Conservation (phyloP, 2,888 invertebrate genomes). For the Latheticus oryzae region DNA sequence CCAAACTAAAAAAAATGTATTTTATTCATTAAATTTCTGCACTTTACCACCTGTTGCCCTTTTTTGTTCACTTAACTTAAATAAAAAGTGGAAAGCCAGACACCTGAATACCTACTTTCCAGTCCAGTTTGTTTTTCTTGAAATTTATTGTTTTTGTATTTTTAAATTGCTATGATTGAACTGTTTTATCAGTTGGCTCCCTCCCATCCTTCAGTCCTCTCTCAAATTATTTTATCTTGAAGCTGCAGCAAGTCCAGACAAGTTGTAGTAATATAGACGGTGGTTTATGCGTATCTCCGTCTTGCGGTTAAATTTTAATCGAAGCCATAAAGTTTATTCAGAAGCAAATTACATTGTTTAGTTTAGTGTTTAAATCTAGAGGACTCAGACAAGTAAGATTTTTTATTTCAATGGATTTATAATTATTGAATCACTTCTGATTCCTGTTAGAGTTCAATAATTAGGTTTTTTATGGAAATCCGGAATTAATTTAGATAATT, state of each 20-base stretch:
- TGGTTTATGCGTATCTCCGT: slow-evolving; percentile 6
- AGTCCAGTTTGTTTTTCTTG: slow-evolving; percentile 2
- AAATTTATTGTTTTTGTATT: slow-evolving; percentile 18
- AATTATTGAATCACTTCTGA: too few species aligned
- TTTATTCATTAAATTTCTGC: slow-evolving; percentile 7
- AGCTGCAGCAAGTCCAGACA: slow-evolving; percentile 14
- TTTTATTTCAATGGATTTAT: too few species aligned
- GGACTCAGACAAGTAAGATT: too few species aligned
- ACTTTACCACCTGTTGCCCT: slow-evolving; percentile 19
- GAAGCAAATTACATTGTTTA: slow-evolving; percentile 1
- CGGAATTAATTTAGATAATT: too few species aligned
- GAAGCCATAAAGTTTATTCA: slow-evolving; percentile 10
- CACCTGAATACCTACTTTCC: slow-evolving; percentile 24
- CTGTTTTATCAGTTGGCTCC: slow-evolving; percentile 13
- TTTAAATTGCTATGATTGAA: slow-evolving; percentile 2
- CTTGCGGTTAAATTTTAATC: slow-evolving; percentile 18
- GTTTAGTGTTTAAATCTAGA: slow-evolving; percentile 10
- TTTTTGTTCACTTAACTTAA: neutral
- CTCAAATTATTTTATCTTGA: slow-evolving; percentile 16
- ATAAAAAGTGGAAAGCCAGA: slow-evolving; percentile 13
- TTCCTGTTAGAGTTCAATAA: too few species aligned
- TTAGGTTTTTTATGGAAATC: too few species aligned
- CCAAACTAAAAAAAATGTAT: too few species aligned
- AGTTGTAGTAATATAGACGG: slow-evolving; percentile 16
- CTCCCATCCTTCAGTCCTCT: slow-evolving; percentile 14